Base-by-base conservation (phyloP, 2,113 vertebrate species). In the Montifringilla adamsi region DNA sequence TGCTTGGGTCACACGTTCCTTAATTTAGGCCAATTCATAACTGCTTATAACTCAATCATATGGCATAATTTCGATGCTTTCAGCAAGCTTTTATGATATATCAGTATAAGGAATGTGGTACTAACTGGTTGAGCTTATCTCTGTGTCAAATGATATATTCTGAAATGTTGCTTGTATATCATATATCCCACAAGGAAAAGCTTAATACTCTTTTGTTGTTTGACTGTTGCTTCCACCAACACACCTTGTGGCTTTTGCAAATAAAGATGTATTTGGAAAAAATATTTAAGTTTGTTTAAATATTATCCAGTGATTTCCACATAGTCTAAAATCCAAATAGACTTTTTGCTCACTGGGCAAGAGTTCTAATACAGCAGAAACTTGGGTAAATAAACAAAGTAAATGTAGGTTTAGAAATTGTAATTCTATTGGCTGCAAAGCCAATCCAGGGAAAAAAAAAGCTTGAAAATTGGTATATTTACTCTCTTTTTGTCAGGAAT, bases 271-370 rank as follows among this genome's bases (percentile, higher is more conserved):
- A 53, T 88, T 81, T 73, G 52, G 82, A 37, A 76, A 88, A 88
- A 69, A 94, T 64, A 27, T 56, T 93, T 66, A 66, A 86, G 70
- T 90, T 76, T 92, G 82, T 73, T 97, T 96, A 97, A 97, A 97
- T 87, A 94, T 96, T 98, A 95, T 74, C 96, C 77, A 97, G n/a
- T 39, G 79, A 75, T 97, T 97, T 97, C 97, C 97, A 95, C 95
- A 97, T 35, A 88, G 76, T 82, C 35, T 82, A 43, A 94, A 97
- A 94, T 93, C 7, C 90, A 97, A 97, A 98, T n/a, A 96, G 68
- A 95, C 44, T 63, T 92, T 21, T 31, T 94, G 82, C 79, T 92
- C 59, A 33, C 26, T 39, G 52, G 76, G 86, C 76, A 96, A 96
- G 94, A 92, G 87, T 94, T 95, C 85, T 82, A 87, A 96, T 70